Evolutionary conservation across 2,888 invertebrate species (phyloP).

Genomic region (Leptura quadrifasciata): DNA sequence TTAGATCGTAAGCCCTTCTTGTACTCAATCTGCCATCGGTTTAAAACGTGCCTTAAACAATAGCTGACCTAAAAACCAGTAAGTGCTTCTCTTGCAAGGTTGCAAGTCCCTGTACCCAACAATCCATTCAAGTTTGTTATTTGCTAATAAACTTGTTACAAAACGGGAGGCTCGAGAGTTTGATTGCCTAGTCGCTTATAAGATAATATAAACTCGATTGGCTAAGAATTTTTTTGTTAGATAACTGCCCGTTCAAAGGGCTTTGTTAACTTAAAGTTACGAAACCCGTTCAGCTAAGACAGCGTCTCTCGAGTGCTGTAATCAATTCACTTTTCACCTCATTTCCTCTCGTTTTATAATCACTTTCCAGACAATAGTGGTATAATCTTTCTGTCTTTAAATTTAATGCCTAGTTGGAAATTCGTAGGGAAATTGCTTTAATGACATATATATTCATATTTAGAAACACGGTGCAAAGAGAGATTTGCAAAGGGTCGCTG

Average conservation of each 20-base stretch:
- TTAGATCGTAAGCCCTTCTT: neutral
- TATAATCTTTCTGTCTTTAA: neutral
- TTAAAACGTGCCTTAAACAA: neutral
- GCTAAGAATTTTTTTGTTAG: neutral
- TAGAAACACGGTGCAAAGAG: neutral
- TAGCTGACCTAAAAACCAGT: neutral
- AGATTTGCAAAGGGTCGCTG: neutral
- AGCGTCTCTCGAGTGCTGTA: neutral
- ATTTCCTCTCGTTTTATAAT: conserved; percentile 5
- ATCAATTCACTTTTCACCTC: conserved; percentile 6
- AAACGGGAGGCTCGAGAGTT: neutral
- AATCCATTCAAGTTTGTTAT: neutral
- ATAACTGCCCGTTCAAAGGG: neutral
- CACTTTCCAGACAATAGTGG: neutral
- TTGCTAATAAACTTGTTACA: neutral
- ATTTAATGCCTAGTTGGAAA: neutral
- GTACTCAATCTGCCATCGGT: neutral
- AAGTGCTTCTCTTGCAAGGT: neutral
- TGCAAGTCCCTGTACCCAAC: neutral
- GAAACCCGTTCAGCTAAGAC: neutral
- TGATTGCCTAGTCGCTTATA: neutral
- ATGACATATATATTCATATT: neutral
- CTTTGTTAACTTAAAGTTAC: neutral
- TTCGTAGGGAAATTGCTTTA: neutral
- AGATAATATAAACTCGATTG: neutral